phyloP scores from a whole-genome alignment of 2,113 vertebrate genomes.

The Albula goreensis region DNA sequence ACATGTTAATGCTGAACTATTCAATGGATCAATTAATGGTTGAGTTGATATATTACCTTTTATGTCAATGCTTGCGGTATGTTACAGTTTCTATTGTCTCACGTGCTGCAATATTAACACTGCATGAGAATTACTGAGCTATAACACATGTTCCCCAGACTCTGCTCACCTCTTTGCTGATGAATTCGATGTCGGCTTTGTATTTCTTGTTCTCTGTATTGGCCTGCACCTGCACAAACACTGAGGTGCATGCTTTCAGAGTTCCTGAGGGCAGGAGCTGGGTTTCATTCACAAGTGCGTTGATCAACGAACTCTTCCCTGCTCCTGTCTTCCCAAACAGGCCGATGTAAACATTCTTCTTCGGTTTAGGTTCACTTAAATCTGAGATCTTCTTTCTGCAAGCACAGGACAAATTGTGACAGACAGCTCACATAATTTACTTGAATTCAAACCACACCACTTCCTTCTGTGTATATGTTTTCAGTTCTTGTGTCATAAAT shows the following conservation, averaged over 20 bases:
- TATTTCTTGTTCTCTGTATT: conserved; percentile 33
- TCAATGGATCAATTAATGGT: neutral
- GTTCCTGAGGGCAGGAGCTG: conserved; percentile 49
- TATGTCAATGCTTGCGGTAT: too few species aligned
- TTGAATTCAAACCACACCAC: neutral
- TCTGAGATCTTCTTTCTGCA: neutral
- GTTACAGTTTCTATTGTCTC: neutral
- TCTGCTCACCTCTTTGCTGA: conserved; percentile 46
- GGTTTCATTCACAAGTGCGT: conserved; percentile 48
- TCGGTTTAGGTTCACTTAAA: neutral
- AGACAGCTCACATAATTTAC: neutral
- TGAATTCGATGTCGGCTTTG: conserved; percentile 58
- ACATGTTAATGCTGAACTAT: neutral
- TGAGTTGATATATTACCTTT: neutral
- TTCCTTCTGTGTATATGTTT: neutral
- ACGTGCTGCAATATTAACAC: neutral
- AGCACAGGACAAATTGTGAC: neutral
- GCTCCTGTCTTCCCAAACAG: conserved; percentile 17
- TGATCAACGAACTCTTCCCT: conserved; percentile 62
- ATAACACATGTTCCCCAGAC: neutral
- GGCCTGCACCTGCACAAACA: conserved; percentile 55
- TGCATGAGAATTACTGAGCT: neutral
- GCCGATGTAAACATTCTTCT: conserved; percentile 12
- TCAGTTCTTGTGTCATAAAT: too few species aligned
- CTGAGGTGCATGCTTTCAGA: conserved; percentile 55